Evolutionary conservation across 2,113 vertebrate genomes (phyloP).

Genomic region (Esox niger): DNA sequence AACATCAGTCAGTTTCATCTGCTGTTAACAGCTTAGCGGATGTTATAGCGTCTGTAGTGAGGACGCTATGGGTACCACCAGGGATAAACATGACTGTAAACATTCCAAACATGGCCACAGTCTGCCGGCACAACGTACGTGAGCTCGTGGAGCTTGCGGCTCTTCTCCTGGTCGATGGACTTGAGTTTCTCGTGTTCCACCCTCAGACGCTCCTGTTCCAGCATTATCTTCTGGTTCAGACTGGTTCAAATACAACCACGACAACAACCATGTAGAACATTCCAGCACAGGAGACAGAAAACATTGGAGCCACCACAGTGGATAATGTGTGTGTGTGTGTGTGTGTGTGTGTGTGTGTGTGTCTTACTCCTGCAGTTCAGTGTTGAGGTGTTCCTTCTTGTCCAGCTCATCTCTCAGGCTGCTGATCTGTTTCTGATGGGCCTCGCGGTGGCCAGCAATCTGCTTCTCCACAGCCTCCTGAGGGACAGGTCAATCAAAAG

Average conservation of each 20-base stretch:
- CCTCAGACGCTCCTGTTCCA: conserved; percentile 91
- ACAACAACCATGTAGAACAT: neutral
- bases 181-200: conserved; percentile 95
- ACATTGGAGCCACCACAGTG: neutral
- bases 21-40: too few relatives aligned
- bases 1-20: neutral
- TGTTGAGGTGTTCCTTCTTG: conserved; percentile 92
- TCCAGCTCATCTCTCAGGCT: conserved; percentile 94
- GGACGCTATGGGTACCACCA: too few relatives aligned
- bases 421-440: conserved; percentile 95
- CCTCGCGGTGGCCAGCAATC: conserved; percentile 93
- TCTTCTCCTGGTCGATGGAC: conserved; percentile 92
- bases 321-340: neutral
- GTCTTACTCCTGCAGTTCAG: conserved; percentile 95
- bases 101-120: too few relatives aligned
- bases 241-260: conserved; percentile 54
- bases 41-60: too few relatives aligned
- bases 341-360: too few relatives aligned
- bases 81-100: too few relatives aligned
- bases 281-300: neutral
- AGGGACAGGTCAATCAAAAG: neutral
- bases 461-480: conserved; percentile 96
- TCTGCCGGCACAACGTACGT: conserved; percentile 75
- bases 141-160: conserved; percentile 91
- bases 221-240: conserved; percentile 96